Base-by-base conservation (phyloP, 2,888 invertebrate species). In the Mythimna pallens region DNA sequence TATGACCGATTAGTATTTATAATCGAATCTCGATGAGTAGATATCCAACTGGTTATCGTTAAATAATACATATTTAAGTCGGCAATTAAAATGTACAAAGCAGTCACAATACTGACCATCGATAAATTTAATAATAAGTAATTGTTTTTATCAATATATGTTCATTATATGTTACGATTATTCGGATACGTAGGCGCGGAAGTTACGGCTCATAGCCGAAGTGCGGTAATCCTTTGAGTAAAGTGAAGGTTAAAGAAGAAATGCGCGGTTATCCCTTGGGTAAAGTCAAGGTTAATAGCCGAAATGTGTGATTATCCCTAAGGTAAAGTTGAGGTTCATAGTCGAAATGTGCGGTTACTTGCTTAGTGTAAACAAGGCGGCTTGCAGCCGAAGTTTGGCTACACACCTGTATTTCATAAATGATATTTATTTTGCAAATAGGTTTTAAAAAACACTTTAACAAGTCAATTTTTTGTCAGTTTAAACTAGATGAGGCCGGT, bases 11-110 rank as follows among this genome's bases (percentile, higher is more conserved):
- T 62, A 78, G 69, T 67, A 43, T 75, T 50, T n/a, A n/a, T n/a
- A 74, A 78, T 80, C 64, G 81, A 86, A 86, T 86, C 84, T 86
- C 78, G 72, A 65, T 73, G 43, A 64, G 36, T 54, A 36, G 36
- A 50, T 68, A 69, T 61, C 4, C 2, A 22, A 57, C 25, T 57
- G 40, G 66, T 50, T 69, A 25, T 65, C 34, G 55, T 75, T 47
- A 58, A 63, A 66, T 54, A 64, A 47, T 43, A 40, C 43, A 20
- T 69, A 57, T 34, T 63, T 63, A 67, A 50, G 43, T 58, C 34
- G 55, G 40, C 47, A 78, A 74, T 68, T 50, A 25, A 73, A 66
- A 62, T 77, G 76, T 84, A 86, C 78, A 78, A 83, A 83, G 59
- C 68, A 69, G 65, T 66, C 58, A 40, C 54, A 75, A 69, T 50